A percentile compares a stretch with the other conserved stretches of the same genome.
These are phyloP conservation scores for Noctuana brunneofusca DNA, from an alignment of 2,888 invertebrate genomes.

Conservation along the genomic window DNA sequence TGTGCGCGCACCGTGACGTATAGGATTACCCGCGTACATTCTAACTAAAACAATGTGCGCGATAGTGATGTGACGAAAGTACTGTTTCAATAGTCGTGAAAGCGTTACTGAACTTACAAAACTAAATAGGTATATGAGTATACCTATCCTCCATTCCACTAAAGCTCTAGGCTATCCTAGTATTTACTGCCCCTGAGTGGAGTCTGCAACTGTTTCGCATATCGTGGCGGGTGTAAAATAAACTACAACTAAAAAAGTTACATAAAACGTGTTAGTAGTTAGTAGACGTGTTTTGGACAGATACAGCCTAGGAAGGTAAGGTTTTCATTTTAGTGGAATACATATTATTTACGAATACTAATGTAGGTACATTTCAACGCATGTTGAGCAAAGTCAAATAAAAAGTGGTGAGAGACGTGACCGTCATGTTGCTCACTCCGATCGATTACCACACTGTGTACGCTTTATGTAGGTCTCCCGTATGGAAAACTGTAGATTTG, in stretches of 20 bases:
- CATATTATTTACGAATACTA: not conserved
- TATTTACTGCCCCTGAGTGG: no score
- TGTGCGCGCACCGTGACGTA: slow-evolving; percentile 52
- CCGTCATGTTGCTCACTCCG: slow-evolving; percentile 9
- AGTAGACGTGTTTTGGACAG: no score
- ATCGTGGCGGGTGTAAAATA: no score
- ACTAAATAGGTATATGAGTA: no score
- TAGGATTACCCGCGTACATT: slow-evolving; percentile 50
- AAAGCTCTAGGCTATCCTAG: no score
- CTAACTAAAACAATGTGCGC: slow-evolving; percentile 37
- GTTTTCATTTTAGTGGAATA: no score
- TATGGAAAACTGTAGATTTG: slow-evolving; percentile 3
- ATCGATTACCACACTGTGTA: slow-evolving; percentile 26
- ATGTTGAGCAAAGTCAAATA: slow-evolving; percentile 4
- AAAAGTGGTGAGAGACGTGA: slow-evolving; percentile 25
- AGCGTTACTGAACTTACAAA: not conserved
- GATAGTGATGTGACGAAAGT: slow-evolving; percentile 37
- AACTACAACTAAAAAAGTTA: no score
- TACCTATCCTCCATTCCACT: no score
- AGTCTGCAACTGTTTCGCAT: no score
- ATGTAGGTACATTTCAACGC: not conserved
- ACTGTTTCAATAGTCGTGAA: not conserved
- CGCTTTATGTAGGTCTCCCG: slow-evolving; percentile 19
- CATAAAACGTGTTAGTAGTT: no score
- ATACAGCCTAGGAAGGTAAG: no score